Base-by-base conservation (phyloP, 2,888 invertebrate genomes). In the Drosophila quinaria region DNA sequence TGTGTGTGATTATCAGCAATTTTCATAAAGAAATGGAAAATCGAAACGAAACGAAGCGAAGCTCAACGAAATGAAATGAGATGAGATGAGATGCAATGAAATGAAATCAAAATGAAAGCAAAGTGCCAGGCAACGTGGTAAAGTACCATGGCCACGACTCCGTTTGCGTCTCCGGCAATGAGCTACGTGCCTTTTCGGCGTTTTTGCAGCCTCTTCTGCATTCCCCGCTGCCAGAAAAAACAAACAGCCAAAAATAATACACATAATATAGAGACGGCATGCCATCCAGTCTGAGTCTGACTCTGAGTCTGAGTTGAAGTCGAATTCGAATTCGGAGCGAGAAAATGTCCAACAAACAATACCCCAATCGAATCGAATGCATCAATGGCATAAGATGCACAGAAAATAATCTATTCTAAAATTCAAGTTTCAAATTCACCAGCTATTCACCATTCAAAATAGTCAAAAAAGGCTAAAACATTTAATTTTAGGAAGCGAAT, bases 21-120 rank as follows among this genome's bases (percentile, higher is more conserved):
- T 85, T 83, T 80, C 88, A 84, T 87, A 84, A 82, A 80, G 76
- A 80, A 84, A 84, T 87, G 83, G 83, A 76, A 84, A 87, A 84
- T 84, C 83, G 70, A 87, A 78, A 70, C 73, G 79, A 69, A 63
- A 59, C 44, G 65, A 65, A 52, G 62, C 44, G 65, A 65, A 52
- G 62, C 62, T 69, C 75, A 69, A 68, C 71, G 80, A 71, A 81
- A 71, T 77, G 80, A 71, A 81, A 71, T 77, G 83, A 22, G 22
- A 22, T 22, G 19, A 19, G 19, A 19, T 19, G 22, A 22, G 22
- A 22, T 22, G 22, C 4, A 22, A 4, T 22, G 22, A 22, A 22
- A 22, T 22, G 22, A 22, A 22, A 22, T 22, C 22, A 22, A 72
- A 81, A 75, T 70, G 81, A 80, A 86, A 83, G 87, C 81, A 79